A percentile compares a stretch with the other conserved stretches of the same genome.
These are phyloP conservation scores for Phylloscopus trochiloides DNA, from an alignment of 2,113 vertebrate species.

Conservation along the genomic window DNA sequence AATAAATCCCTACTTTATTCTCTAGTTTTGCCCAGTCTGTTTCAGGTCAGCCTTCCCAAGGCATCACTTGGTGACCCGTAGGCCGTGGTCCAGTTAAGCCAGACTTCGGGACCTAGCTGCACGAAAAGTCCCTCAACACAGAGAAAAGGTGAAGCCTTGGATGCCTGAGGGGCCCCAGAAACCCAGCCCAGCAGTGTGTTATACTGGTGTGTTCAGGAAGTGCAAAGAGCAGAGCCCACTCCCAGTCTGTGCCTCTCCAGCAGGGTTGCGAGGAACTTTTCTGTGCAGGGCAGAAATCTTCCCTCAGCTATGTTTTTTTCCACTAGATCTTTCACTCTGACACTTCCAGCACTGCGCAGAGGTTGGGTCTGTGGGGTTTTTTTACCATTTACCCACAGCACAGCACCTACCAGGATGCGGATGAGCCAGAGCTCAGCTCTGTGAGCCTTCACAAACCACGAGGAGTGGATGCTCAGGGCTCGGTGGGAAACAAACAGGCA, in stretches of 20 bases:
- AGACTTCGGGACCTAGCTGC: neutral
- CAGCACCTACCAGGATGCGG: slow-evolving; percentile 74
- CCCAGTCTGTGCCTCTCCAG: neutral
- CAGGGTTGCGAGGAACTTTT: neutral
- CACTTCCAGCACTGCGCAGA: neutral
- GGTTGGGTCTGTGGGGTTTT: accelerated
- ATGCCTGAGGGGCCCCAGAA: neutral
- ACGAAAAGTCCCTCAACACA: neutral
- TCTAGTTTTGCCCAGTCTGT: neutral
- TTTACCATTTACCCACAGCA: neutral
- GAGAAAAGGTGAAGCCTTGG: neutral
- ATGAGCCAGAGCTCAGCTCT: slow-evolving; percentile 77
- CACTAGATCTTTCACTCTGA: neutral
- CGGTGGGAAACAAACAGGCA: slow-evolving; percentile 76
- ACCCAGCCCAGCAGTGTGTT: neutral
- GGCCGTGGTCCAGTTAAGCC: neutral
- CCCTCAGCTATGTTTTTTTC: neutral
- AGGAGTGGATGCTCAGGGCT: slow-evolving; percentile 66
- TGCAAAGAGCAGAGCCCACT: neutral
- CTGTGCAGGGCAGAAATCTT: neutral
- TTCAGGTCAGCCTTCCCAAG: neutral
- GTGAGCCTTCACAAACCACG: slow-evolving; percentile 72
- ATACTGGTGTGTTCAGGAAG: neutral
- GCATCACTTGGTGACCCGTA: neutral
- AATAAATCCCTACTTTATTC: neutral